These are phyloP conservation scores for Eristalis pertinax DNA, from an alignment of 2,888 invertebrate species.

Conservation along the genomic window DNA sequence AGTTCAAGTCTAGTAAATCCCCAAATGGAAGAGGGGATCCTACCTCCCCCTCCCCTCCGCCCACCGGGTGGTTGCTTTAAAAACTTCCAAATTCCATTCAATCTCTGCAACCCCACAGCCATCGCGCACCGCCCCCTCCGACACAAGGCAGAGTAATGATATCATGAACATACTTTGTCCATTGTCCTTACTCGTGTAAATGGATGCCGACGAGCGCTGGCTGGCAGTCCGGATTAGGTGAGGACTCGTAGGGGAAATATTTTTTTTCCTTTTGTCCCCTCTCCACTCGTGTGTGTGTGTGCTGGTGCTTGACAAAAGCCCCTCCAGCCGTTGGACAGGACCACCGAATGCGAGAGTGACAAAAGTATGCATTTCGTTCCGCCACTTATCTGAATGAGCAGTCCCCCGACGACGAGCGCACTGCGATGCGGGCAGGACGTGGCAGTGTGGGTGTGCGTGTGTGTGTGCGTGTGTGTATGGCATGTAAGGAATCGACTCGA, in stretches of 20 bases:
- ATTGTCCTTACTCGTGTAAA: constrained; percentile 45
- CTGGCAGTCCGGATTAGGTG: constrained; percentile 6
- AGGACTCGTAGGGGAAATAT: constrained; percentile 25
- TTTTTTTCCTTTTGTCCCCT: background rate
- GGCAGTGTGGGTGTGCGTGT: background rate
- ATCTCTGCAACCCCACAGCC: background rate
- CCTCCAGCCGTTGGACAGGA: no score
- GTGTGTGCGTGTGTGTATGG: background rate
- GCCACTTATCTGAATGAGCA: constrained; percentile 44
- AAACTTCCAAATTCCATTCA: constrained; percentile 26
- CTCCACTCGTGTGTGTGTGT: background rate
- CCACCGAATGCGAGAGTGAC: constrained; percentile 18
- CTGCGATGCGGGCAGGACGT: background rate
- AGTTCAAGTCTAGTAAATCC: constrained; percentile 19
- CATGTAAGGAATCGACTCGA: background rate
- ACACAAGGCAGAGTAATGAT: constrained; percentile 29
- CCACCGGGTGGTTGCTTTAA: no score
- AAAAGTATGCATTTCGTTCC: constrained; percentile 37
- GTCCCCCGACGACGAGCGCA: background rate
- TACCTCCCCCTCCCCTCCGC: background rate
- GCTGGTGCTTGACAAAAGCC: background rate
- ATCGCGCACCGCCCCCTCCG: background rate
- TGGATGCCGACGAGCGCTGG: background rate
- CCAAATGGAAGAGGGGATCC: constrained; percentile 16
- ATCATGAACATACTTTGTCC: constrained; percentile 41